A percentile compares a stretch with the other conserved stretches of the same genome.
Conservation (phyloP, 1,140 invertebrate genomes). For the Meloidogyne hapla region DNA sequence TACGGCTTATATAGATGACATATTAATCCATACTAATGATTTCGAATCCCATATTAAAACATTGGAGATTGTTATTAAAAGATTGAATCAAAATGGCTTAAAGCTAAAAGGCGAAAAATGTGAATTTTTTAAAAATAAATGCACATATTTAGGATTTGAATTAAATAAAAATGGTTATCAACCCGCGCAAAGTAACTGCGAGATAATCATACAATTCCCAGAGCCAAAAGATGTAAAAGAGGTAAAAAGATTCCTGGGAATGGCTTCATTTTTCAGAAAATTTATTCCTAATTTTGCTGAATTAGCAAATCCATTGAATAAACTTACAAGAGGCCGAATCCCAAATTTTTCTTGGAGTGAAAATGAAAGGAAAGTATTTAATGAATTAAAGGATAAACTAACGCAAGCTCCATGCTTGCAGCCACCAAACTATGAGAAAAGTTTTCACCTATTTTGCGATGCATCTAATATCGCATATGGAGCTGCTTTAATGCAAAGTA, state of each 20-base stretch:
- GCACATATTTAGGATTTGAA: not conserved
- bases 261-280: constrained; percentile 24
- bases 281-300: not conserved
- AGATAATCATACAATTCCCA: constrained; percentile 14
- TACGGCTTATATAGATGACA: constrained; percentile 17
- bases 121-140: too few relatives aligned
- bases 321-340: constrained; percentile 4
- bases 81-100: too few relatives aligned
- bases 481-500: constrained; percentile 9
- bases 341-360: not conserved
- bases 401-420: not conserved
- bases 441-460: constrained; percentile 11
- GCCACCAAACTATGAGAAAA: constrained; percentile 10
- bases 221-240: not conserved
- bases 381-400: constrained; percentile 8
- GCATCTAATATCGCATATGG: not conserved
- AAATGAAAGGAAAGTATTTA: not conserved
- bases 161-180: not conserved
- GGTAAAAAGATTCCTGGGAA: not conserved
- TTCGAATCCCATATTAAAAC: not conserved
- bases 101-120: too few relatives aligned
- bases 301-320: not conserved
- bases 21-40: constrained; percentile 7
- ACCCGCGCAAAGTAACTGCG: not conserved
- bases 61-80: not conserved